These are phyloP conservation scores for Coccyzus lansbergi DNA, from an alignment of 2,797 vertebrate species.

Conservation along the genomic window DNA sequence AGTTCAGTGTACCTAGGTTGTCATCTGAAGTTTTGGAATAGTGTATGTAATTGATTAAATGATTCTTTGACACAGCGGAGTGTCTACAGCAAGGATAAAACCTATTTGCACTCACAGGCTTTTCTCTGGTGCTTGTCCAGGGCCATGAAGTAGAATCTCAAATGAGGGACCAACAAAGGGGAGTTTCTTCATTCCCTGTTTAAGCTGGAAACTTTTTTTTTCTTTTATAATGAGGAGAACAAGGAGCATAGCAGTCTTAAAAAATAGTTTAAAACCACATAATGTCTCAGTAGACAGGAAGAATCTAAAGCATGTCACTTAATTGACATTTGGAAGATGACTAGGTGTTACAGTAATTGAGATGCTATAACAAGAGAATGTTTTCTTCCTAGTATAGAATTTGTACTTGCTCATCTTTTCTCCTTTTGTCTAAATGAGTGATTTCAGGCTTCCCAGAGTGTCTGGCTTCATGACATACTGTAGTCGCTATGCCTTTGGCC, in stretches of 20 bases:
- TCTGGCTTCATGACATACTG: slow-evolving; percentile 7
- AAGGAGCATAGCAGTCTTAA: not conserved
- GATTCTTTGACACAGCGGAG: not conserved
- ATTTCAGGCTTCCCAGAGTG: slow-evolving; percentile 10
- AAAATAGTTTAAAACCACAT: not conserved
- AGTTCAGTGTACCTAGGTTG: not conserved
- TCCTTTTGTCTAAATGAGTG: not conserved
- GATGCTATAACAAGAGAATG: not conserved
- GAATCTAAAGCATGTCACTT: not conserved
- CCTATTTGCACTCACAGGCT: not conserved
- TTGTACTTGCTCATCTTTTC: not conserved
- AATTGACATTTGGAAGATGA: not conserved
- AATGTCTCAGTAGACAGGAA: not conserved
- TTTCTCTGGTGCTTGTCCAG: not conserved
- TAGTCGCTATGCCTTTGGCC: slow-evolving; percentile 55
- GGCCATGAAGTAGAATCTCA: not conserved
- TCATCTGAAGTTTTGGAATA: not conserved
- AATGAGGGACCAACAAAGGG: not conserved
- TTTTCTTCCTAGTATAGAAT: not conserved
- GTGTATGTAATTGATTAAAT: not conserved
- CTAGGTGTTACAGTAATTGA: not conserved
- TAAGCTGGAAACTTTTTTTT: not conserved
- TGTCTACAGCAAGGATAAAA: not conserved
- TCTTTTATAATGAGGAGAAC: not conserved
- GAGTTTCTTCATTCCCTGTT: not conserved